phyloP scores from a whole-genome alignment of 2,888 invertebrate genomes.

The Parnassius smintheus region DNA sequence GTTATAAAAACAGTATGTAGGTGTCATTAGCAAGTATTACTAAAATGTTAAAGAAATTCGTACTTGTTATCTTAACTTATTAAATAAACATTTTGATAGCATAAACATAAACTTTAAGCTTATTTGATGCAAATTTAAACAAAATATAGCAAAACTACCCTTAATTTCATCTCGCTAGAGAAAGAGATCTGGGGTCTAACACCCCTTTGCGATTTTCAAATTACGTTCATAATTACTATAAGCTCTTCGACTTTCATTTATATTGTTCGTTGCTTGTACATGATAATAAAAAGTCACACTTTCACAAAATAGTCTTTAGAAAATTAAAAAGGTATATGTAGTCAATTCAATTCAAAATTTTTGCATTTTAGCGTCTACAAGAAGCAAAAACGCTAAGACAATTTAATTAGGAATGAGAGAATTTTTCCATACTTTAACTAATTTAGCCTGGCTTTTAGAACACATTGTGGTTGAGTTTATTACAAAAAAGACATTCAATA shows the following conservation, averaged over 20 bases:
- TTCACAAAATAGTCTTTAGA: slow-evolving; percentile 17
- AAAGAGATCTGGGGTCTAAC: slow-evolving; percentile 19
- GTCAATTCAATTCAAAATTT: slow-evolving; percentile 15
- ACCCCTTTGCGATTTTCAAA: slow-evolving; percentile 2
- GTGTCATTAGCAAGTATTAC: slow-evolving; percentile 3
- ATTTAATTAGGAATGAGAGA: slow-evolving; percentile 12
- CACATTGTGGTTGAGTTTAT: slow-evolving; percentile 54
- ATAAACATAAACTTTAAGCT: slow-evolving; percentile 14
- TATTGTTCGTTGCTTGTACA: slow-evolving; percentile 11
- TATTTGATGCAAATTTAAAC: slow-evolving; percentile 10
- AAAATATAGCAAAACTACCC: slow-evolving; percentile 1
- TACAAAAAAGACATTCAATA: slow-evolving; percentile 47
- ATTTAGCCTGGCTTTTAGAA: slow-evolving; percentile 43
- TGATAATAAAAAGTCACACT: slow-evolving; percentile 5
- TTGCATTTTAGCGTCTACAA: slow-evolving; percentile 6
- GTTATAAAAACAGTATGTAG: not conserved
- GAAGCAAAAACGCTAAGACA: slow-evolving; percentile 4
- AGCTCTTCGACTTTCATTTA: not conserved
- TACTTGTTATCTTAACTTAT: slow-evolving; percentile 1
- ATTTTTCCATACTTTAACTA: slow-evolving; percentile 20
- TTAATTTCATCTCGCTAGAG: slow-evolving; percentile 13
- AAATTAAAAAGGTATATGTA: slow-evolving; percentile 5
- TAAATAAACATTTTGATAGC: slow-evolving; percentile 15
- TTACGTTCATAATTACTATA: not conserved
- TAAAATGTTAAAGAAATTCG: slow-evolving; percentile 11